These are phyloP conservation scores for Tachina fera DNA, from an alignment of 2,888 invertebrate species.

Conservation along the genomic window DNA sequence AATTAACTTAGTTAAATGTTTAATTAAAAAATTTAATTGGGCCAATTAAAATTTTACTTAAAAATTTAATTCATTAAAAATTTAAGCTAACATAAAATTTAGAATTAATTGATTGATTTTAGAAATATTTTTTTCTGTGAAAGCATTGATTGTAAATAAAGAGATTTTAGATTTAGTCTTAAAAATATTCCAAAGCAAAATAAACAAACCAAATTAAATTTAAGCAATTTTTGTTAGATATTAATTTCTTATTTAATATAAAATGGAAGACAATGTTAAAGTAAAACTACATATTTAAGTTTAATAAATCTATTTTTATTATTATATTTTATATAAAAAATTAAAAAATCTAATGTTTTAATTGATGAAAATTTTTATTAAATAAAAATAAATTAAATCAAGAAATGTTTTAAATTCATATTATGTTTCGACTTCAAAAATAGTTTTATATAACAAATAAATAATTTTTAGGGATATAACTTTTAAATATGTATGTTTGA, in stretches of 20 bases:
- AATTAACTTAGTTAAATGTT: no score
- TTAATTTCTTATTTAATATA: conserved; percentile 7
- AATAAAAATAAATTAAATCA: conserved; percentile 64
- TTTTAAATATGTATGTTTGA: no score
- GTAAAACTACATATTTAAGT: conserved; percentile 28
- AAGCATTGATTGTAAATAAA: conserved; percentile 35
- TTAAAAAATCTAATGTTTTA: conserved; percentile 47
- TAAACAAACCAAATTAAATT: conserved; percentile 65
- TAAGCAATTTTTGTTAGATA: conserved; percentile 29
- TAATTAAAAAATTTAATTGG: no score
- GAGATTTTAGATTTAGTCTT: conserved; percentile 35
- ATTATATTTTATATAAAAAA: conserved; percentile 52
- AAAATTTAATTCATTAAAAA: no score
- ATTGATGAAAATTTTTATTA: conserved; percentile 65
- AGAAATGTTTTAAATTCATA: conserved; percentile 53
- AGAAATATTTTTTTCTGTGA: no score
- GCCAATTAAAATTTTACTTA: no score
- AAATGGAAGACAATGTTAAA: conserved; percentile 32
- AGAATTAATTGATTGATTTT: no score
- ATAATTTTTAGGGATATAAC: no score
- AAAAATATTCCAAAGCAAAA: conserved; percentile 57
- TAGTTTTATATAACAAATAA: no score
- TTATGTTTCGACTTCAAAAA: no score
- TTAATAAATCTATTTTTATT: conserved; percentile 9
- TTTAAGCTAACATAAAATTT: no score